Base-by-base conservation (phyloP, 2,888 invertebrate genomes). In the Dasysyrphus albostriatus region DNA sequence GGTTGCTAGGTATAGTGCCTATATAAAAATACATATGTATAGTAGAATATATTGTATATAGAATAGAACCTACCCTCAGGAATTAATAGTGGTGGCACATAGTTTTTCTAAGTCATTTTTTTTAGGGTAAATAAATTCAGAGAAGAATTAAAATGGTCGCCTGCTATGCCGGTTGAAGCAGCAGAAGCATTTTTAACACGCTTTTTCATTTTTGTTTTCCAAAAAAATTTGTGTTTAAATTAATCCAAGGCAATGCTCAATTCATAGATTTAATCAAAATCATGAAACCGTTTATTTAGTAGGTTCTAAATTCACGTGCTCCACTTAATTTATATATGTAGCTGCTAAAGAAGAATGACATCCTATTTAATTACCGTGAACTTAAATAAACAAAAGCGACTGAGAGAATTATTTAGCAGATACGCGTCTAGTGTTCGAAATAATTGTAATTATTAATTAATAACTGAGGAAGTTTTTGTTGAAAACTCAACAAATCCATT, bases 81-180 rank as follows among this genome's bases (percentile, higher is more conserved):
- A 9, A 54, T 42, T 59, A 47, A 37, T 51, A 39, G 58, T 76
- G 39, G 14, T 67, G 56, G 51, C 32, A 56, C 79, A 24, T 14
- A 49, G 37, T 73, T 65, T 24, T 81, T 61, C 61, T 61, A 61
- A 61, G 39, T 61, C n/a, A n/a, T n/a, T 61, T 61, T 56, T 42
- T 47, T 70, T 65, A 73, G 76, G 80, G 80, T 73, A 47, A 73
- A 80, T 65, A 34, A 84, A 39, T 12, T 16, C 1, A 59, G 51
- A 44, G 42, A 63, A 34, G 63, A 37, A 70, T 58, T 47, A 37
- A 75, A 72, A 84, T 84, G 76, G 80, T 84, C 72, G 81, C 65
- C 51, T 12, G 44, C 5, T 0, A 42, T 5, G 42, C 10, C 7
- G 61, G 51, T 34, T 56, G 49, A 49, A 42, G 56, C 34, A 39